phyloP scores from a whole-genome alignment of 2,113 vertebrate species.

The Brachionichthys hirsutus region DNA sequence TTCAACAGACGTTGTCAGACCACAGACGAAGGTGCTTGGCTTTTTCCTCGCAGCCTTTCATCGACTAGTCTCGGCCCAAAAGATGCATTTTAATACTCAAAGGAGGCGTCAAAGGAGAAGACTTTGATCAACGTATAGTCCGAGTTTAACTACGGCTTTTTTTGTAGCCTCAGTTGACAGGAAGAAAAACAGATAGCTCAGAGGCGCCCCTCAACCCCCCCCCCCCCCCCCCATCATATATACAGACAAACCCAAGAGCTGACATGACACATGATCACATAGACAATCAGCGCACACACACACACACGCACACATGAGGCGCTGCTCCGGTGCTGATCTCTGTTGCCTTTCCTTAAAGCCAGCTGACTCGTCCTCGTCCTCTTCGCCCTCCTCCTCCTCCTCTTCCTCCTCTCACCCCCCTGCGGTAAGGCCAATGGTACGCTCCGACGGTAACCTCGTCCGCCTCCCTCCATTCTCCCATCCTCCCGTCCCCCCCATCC shows the following conservation, averaged over 20 bases:
- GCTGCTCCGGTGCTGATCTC: conserved; percentile 87
- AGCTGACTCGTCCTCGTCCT: conserved; percentile 90
- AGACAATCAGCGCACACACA: conserved; percentile 5
- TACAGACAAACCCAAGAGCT: conserved; percentile 23
- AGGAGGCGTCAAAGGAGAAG: conserved; percentile 12
- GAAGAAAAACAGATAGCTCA: conserved; percentile 67
- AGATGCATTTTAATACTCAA: conserved; percentile 1
- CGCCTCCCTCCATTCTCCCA: conserved; percentile 52
- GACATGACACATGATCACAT: background rate
- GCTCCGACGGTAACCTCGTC: conserved; percentile 78
- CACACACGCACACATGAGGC: conserved; percentile 32
- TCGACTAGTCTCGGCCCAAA: conserved; percentile 17
- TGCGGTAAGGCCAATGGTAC: conserved; percentile 96
- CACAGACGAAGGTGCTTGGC: background rate
- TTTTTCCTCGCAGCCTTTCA: no score
- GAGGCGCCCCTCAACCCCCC: conserved; percentile 33
- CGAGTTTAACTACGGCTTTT: conserved; percentile 6
- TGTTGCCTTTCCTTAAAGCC: conserved; percentile 99
- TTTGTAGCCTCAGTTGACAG: conserved; percentile 52
- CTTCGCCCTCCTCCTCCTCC: conserved; percentile 80
- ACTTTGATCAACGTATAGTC: conserved; percentile 34
- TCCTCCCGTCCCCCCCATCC: conserved; percentile 40
- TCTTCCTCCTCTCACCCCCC: conserved; percentile 88
- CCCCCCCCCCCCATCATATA: background rate
- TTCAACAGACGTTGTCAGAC: background rate